Base-by-base conservation (phyloP, 2,797 vertebrate genomes). In the Pitangus sulphuratus region DNA sequence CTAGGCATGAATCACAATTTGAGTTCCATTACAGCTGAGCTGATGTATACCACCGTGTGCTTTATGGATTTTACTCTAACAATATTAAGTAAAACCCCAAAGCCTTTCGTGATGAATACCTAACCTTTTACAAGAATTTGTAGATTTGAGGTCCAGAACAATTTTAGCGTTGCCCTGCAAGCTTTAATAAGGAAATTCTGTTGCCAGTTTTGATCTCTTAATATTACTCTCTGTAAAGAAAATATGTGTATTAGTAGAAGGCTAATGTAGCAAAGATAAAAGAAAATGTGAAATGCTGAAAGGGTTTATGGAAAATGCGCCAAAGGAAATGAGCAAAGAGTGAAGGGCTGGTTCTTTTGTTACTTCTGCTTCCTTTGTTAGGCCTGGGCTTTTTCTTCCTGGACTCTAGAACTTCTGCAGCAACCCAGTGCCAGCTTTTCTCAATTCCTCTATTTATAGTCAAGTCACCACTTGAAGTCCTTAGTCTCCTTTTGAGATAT, bases 1-100 rank as follows among this genome's bases (percentile, higher is more conserved):
- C 77, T 95, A 96, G 17, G 60, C 95, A 97, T 98, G 97, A 97
- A 97, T 98, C 88, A 87, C 95, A 97, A 95, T 97, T 95, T 82
- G 88, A 95, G 94, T 87, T 93, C 92, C 58, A 89, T 97, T 97
- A 94, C 94, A 61, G 31, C 85, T 11, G 51, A 96, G 71, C 89
- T 96, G 93, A 94, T 96, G 64, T 10, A 81, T 66, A 90, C 61
- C 35, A 58, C 65, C 64, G 26, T 89, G 77, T 87, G 80, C 83
- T 90, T 97, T 95, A 89, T 92, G 83, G 87, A 62, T 93, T 79
- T 90, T 95, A 90, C 58, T 95, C 65, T 75, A 95, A 86, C 76
- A 88, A 33, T 72, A 72, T 94, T 94, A 94, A 92, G 64, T 95
- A 94, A 90, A 94, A 79, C 58, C 12, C 7, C 20, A 70, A 56